phyloP scores from a whole-genome alignment of 2,888 invertebrate genomes.

The Sipunculus nudus region DNA sequence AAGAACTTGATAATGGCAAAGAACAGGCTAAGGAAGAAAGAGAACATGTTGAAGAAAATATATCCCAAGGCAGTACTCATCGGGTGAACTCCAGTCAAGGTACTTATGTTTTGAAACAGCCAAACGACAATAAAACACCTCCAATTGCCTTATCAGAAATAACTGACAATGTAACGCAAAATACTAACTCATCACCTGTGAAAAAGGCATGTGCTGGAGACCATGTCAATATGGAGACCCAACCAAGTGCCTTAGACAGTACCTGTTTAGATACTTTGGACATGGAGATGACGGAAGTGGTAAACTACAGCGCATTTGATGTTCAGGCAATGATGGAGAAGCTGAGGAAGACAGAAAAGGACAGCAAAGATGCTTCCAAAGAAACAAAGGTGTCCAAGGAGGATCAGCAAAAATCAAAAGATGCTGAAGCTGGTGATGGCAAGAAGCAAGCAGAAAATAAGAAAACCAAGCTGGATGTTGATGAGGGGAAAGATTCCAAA shows the following conservation, averaged over 20 bases:
- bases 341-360: not conserved
- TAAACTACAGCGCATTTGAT: not conserved
- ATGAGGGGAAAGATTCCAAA: not conserved
- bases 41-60: too few relatives aligned
- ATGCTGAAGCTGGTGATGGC: not conserved
- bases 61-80: too few relatives aligned
- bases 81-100: too few relatives aligned
- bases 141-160: too few relatives aligned
- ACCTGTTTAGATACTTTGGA: conserved; percentile 5
- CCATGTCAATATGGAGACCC: too few relatives aligned
- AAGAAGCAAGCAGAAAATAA: not conserved
- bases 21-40: too few relatives aligned
- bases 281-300: conserved; percentile 11
- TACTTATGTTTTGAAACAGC: too few relatives aligned
- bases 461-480: conserved; percentile 11
- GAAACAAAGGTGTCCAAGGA: not conserved
- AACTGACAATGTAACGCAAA: too few relatives aligned
- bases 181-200: too few relatives aligned
- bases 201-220: too few relatives aligned
- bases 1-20: too few relatives aligned
- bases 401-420: not conserved
- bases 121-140: too few relatives aligned
- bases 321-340: conserved; percentile 1
- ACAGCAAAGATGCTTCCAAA: not conserved
- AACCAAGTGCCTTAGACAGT: not conserved